Evolutionary conservation across 2,113 vertebrate species (phyloP), one percentile per base, ranked within the genome.

Genomic region (Notarius quadriscutis): DNA sequence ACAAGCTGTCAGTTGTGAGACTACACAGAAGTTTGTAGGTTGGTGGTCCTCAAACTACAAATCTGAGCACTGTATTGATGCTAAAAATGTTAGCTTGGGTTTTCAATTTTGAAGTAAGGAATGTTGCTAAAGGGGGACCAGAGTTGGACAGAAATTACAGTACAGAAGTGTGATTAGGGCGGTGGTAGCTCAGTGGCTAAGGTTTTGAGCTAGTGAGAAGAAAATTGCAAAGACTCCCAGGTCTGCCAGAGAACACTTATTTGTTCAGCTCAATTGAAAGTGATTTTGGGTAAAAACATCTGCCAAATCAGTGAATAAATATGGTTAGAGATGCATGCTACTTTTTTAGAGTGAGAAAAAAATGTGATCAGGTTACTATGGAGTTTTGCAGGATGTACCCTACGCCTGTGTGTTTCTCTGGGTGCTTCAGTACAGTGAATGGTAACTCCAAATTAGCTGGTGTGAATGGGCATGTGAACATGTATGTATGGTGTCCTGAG

Each of bases 1-100:
- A n/a, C 60, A 87, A 14, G 72, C n/a, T 34, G 81, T 81, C 74
- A 60, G 41, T 48, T 71, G 34, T 65, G 6, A 67, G 41, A 80
- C 15, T 8, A 69, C 57, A 57, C 10, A 53, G n/a, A 71, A 3
- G n/a, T 30, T 50, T 81, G 14, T 80, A 30, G 14, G 22, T 27
- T 80, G 41, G 25, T 77, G 15, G 11, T 85, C 34, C 63, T 63
- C 81, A 86, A 57, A 77, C 41, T 20, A 81, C 60, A 53, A 10
- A 30, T 22, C 7, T 86, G 65, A 79, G 22, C 62, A 58, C 80
- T 79, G 53, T 87, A 27, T 22, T 34, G 10, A 87, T 50, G 50
- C 50, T 67, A 67, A 84, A 89, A 60, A 27, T 3, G 9, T 69
- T 58, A 62, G 51, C 17, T 58, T 50, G 5, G 57, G 7, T 27